These are phyloP conservation scores for Drosophila baimaii DNA, from an alignment of 1,140 invertebrate genomes.

Conservation along the genomic window DNA sequence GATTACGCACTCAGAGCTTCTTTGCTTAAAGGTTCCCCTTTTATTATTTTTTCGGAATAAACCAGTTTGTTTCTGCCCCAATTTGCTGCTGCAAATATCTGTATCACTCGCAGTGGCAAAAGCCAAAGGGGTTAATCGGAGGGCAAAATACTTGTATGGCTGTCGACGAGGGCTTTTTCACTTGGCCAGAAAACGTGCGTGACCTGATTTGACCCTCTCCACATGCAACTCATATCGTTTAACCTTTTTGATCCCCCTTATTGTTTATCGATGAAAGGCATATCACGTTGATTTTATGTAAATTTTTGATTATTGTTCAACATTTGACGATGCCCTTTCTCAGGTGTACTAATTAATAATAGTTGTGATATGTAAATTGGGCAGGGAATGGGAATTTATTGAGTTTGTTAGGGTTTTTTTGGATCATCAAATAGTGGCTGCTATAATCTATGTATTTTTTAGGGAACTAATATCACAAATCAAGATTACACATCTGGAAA, in stretches of 20 bases:
- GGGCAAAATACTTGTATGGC: constrained; percentile 10
- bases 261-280: constrained; percentile 5
- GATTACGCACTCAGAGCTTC: constrained; percentile 33
- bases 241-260: constrained; percentile 11
- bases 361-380: constrained; percentile 20
- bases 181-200: constrained; percentile 12
- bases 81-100: constrained; percentile 19
- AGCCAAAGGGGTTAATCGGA: constrained; percentile 21
- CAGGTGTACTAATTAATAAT: constrained; percentile 28
- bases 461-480: constrained; percentile 14
- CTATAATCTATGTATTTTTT: not conserved
- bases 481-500: not conserved
- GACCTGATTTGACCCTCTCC: constrained; percentile 43
- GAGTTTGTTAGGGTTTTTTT: not conserved
- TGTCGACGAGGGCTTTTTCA: constrained; percentile 8
- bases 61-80: constrained; percentile 25
- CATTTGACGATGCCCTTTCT: not conserved
- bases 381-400: not conserved
- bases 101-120: constrained; percentile 16
- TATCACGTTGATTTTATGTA: constrained; percentile 26
- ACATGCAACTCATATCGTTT: constrained; percentile 5
- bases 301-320: constrained; percentile 7
- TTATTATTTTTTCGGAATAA: not conserved
- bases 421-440: not conserved
- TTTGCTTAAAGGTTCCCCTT: constrained; percentile 19